Evolutionary conservation across 2,797 vertebrate species (phyloP).

Genomic region (Anguilla obscura): DNA sequence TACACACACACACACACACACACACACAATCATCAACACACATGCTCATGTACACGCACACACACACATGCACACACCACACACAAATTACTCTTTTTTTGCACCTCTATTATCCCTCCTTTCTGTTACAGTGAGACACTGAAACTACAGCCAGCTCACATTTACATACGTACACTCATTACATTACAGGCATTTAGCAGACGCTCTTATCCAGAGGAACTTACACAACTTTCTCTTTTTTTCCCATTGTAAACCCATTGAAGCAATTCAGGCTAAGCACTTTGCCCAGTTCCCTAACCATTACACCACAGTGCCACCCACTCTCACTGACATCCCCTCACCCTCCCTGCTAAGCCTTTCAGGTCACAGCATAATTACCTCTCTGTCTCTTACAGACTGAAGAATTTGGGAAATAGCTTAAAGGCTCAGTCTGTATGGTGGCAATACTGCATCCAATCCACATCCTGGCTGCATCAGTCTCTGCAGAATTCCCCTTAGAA

Average conservation of each 20-base stretch:
- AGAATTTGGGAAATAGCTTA: slow-evolving; percentile 21
- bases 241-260: neutral
- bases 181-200: neutral
- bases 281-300: neutral
- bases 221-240: neutral
- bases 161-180: neutral
- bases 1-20: slow-evolving; percentile 31
- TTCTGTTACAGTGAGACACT: neutral
- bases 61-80: slow-evolving; percentile 10
- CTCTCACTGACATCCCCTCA: neutral
- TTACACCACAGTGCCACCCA: neutral
- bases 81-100: slow-evolving; percentile 1
- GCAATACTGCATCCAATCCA: slow-evolving; percentile 10
- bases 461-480: neutral
- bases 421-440: slow-evolving; percentile 20
- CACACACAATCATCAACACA: slow-evolving; percentile 6
- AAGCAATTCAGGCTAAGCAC: no score
- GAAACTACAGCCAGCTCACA: neutral
- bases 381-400: slow-evolving; percentile 26
- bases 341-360: slow-evolving; percentile 19
- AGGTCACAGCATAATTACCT: slow-evolving; percentile 31
- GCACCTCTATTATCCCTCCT: neutral
- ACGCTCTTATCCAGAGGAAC: neutral
- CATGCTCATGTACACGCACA: slow-evolving; percentile 39
- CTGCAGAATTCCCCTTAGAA: neutral